These are phyloP conservation scores for Thunnus albacares DNA, from an alignment of 2,797 vertebrate genomes.

Conservation along the genomic window DNA sequence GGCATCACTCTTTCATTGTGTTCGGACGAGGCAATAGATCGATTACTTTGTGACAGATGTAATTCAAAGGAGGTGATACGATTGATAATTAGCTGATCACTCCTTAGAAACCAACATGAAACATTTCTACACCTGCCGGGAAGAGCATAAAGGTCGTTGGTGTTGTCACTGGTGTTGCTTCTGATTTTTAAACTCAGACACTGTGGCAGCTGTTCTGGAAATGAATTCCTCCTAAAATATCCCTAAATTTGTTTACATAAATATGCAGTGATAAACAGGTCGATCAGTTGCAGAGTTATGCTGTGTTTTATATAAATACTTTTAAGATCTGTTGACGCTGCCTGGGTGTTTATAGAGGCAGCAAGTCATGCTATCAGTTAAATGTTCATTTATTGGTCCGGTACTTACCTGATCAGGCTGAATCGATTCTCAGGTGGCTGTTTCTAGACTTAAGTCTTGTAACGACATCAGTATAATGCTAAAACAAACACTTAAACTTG, in stretches of 20 bases:
- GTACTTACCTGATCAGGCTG: background rate
- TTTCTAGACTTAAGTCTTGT: background rate
- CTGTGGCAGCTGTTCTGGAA: conserved; percentile 10
- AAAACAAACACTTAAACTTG: background rate
- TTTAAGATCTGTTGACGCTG: too few species aligned
- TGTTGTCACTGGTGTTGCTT: background rate
- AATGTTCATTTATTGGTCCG: background rate
- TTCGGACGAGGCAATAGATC: conserved; percentile 38
- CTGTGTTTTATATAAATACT: too few species aligned
- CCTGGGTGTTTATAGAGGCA: background rate
- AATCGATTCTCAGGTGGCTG: background rate
- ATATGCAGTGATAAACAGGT: background rate
- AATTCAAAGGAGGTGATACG: conserved; percentile 44
- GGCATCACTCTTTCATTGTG: conserved; percentile 9
- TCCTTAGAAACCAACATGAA: conserved; percentile 20
- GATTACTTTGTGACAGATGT: conserved; percentile 57
- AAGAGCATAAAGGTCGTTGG: background rate
- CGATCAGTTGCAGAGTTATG: too few species aligned
- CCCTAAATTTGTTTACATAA: conserved; percentile 4
- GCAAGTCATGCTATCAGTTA: background rate
- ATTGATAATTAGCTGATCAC: conserved; percentile 43
- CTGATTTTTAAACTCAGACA: conserved; percentile 14
- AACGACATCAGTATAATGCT: background rate
- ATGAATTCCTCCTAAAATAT: conserved; percentile 9
- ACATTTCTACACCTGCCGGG: background rate